phyloP scores from a whole-genome alignment of 2,113 vertebrate genomes.

The Hippocampus abdominalis region DNA sequence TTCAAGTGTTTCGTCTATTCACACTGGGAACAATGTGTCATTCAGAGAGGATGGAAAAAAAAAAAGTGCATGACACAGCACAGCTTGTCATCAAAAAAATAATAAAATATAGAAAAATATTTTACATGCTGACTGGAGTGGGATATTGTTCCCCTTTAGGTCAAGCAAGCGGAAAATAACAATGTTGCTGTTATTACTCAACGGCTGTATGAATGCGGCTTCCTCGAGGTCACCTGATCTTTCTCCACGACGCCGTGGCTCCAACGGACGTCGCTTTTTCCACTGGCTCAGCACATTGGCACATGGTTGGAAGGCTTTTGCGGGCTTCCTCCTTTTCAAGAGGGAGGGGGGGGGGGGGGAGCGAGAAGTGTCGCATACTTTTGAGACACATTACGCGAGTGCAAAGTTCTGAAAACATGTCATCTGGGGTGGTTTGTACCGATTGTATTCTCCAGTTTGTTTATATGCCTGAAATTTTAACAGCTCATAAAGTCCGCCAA shows the following conservation, averaged over 20 bases:
- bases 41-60: conserved; percentile 38
- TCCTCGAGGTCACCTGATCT: conserved; percentile 69
- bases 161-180: conserved; percentile 33
- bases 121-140: conserved; percentile 50
- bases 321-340: conserved; percentile 67
- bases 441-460: conserved; percentile 1
- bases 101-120: neutral
- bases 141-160: conserved; percentile 7
- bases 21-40: conserved; percentile 26
- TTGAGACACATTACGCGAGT: conserved; percentile 29
- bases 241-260: conserved; percentile 54
- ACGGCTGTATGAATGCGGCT: conserved; percentile 61
- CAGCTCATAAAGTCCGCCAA: conserved; percentile 62
- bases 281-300: conserved; percentile 73
- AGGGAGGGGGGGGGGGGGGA: conserved; percentile 47
- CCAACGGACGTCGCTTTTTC: conserved; percentile 63
- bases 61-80: conserved; percentile 20
- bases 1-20: conserved; percentile 45
- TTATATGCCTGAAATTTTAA: conserved; percentile 44
- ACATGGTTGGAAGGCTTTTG: conserved; percentile 22
- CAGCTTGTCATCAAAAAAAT: neutral
- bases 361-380: conserved; percentile 54
- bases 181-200: conserved; percentile 2
- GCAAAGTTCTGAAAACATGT: conserved; percentile 18
- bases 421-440: neutral